A percentile compares a stretch with the other conserved stretches of the same genome.
These are phyloP conservation scores for Sarcophaga peregrina DNA, from an alignment of 1,140 invertebrate species.

Conservation along the genomic window DNA sequence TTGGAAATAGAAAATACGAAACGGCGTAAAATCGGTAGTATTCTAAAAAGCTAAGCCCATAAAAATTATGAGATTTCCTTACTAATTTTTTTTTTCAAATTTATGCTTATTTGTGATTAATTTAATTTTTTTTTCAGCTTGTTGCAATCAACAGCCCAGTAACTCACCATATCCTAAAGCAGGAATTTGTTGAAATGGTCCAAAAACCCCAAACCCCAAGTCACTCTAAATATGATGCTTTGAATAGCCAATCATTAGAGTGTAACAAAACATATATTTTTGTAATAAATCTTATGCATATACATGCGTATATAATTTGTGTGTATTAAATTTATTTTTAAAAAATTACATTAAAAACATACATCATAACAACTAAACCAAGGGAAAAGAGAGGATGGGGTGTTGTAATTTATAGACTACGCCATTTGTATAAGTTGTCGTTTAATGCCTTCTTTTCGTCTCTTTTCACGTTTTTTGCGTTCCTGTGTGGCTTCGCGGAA, in stretches of 20 bases:
- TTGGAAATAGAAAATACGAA: too few relatives aligned
- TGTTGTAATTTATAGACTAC: background rate
- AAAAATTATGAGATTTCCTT: too few relatives aligned
- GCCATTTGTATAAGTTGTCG: conserved; percentile 62
- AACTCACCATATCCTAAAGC: conserved; percentile 51
- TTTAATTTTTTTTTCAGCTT: conserved; percentile 33
- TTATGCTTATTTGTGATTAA: too few relatives aligned
- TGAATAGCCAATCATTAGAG: background rate
- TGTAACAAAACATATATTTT: background rate
- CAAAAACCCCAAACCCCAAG: too few relatives aligned
- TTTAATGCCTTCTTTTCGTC: conserved; percentile 78
- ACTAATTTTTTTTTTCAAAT: too few relatives aligned
- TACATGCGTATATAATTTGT: background rate
- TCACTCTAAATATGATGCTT: too few relatives aligned
- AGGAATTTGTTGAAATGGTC: conserved; percentile 49
- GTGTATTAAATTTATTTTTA: conserved; percentile 18
- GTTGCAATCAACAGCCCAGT: conserved; percentile 28
- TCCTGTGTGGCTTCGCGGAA: conserved; percentile 83
- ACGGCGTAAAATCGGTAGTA: too few relatives aligned
- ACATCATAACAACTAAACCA: conserved; percentile 10
- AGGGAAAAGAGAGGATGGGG: background rate
- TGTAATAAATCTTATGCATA: background rate
- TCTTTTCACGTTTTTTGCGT: conserved; percentile 76
- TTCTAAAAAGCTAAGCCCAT: too few relatives aligned
- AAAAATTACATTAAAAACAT: background rate